Conservation (phyloP, 1,140 invertebrate species). For the Coelopa frigida region DNA sequence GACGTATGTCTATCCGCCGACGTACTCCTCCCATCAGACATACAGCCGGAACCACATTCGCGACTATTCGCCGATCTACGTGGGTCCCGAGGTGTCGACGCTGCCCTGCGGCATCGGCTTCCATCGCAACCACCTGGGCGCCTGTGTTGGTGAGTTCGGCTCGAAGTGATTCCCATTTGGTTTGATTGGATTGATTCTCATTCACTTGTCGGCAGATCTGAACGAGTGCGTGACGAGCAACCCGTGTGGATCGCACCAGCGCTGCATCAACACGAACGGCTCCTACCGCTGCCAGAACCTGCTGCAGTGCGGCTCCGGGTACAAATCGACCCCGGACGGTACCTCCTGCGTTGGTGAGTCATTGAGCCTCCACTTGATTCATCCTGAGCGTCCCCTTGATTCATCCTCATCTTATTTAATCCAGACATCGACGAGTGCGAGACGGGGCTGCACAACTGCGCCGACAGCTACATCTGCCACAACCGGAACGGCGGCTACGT, state of each 20-base stretch:
- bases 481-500: constrained; percentile 68
- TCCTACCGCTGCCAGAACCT: constrained; percentile 51
- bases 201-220: constrained; percentile 36
- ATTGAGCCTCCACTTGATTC: background rate
- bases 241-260: constrained; percentile 42
- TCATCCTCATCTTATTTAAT: constrained; percentile 10
- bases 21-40: constrained; percentile 5
- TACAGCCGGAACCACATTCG: constrained; percentile 7
- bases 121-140: constrained; percentile 29
- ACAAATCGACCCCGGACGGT: constrained; percentile 44
- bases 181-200: background rate
- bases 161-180: background rate
- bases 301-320: constrained; percentile 47
- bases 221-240: constrained; percentile 45
- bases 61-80: constrained; percentile 7
- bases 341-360: constrained; percentile 44
- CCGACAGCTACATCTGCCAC: constrained; percentile 61
- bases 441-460: constrained; percentile 59
- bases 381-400: background rate
- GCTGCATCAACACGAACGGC: constrained; percentile 53
- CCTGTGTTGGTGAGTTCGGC: constrained; percentile 31
- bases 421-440: constrained; percentile 64
- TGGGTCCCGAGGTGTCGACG: too few species aligned
- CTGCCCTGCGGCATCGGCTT: constrained; percentile 29
- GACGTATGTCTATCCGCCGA: background rate